Evolutionary conservation across 2,113 vertebrate genomes (phyloP).

Genomic region (Eolophus roseicapilla): DNA sequence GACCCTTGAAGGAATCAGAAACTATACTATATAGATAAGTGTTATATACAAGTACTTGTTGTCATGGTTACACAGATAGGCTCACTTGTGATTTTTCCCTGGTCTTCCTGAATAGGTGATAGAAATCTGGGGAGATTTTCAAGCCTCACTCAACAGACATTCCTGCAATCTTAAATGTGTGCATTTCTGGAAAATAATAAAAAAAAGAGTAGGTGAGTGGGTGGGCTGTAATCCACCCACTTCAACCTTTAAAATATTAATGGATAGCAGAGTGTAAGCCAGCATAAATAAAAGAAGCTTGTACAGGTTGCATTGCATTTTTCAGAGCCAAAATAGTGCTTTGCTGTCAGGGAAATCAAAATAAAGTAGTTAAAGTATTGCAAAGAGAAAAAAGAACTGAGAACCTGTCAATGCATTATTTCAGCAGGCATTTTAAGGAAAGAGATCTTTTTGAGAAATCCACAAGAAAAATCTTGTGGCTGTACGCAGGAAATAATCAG

Average conservation of each 20-base stretch:
- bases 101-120: background rate
- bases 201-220: background rate
- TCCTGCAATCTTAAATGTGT: background rate
- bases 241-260: constrained; percentile 56
- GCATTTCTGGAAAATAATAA: accelerated
- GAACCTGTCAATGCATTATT: background rate
- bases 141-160: background rate
- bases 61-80: constrained; percentile 48
- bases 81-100: constrained; percentile 17
- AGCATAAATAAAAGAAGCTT: constrained; percentile 25
- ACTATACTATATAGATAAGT: background rate
- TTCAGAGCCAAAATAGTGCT: constrained; percentile 5
- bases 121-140: constrained; percentile 27
- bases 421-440: background rate
- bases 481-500: background rate
- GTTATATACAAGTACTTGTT: constrained; percentile 14
- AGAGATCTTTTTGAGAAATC: background rate
- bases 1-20: constrained; percentile 27
- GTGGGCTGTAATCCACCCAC: constrained; percentile 10
- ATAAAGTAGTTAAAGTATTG: background rate
- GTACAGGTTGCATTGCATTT: background rate
- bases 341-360: constrained; percentile 28
- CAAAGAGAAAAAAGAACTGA: background rate
- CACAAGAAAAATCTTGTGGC: background rate
- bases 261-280: background rate